Conservation (phyloP, 2,888 invertebrate species). For the Drosophila colorata region DNA sequence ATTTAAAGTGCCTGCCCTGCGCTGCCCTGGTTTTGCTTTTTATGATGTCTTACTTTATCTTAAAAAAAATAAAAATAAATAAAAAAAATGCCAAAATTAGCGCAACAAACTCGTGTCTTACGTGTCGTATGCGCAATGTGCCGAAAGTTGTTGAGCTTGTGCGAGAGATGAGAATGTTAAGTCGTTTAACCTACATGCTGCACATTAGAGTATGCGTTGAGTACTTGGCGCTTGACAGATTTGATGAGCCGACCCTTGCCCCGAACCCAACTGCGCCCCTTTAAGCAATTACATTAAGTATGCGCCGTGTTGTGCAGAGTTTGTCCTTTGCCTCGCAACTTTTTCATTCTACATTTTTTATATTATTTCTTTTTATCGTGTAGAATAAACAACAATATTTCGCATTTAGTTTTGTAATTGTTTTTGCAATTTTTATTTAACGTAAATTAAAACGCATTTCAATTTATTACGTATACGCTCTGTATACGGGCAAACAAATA, state of each 20-base stretch:
- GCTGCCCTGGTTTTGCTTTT: slow-evolving; percentile 30
- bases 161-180: slow-evolving; percentile 47
- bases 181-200: slow-evolving; percentile 60
- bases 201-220: slow-evolving; percentile 33
- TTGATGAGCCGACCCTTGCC: slow-evolving; percentile 21
- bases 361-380: neutral
- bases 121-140: slow-evolving; percentile 66
- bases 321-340: neutral
- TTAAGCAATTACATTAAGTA: slow-evolving; percentile 62
- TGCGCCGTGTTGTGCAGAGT: slow-evolving; percentile 40
- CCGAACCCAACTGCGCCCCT: neutral
- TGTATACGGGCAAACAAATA: slow-evolving; percentile 59
- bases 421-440: slow-evolving; percentile 55
- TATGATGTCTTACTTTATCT: slow-evolving; percentile 48
- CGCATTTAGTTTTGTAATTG: slow-evolving; percentile 22
- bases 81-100: slow-evolving; percentile 61
- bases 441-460: slow-evolving; percentile 29
- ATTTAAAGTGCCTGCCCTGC: slow-evolving; percentile 47
- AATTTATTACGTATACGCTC: slow-evolving; percentile 58
- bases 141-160: slow-evolving; percentile 24
- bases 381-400: slow-evolving; percentile 13
- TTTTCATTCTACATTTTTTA: neutral
- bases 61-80: neutral
- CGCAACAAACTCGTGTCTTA: slow-evolving; percentile 57
- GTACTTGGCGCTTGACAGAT: slow-evolving; percentile 55